Conservation (phyloP, 64 coral and sea anemone species). For the Anthopleura sola region DNA sequence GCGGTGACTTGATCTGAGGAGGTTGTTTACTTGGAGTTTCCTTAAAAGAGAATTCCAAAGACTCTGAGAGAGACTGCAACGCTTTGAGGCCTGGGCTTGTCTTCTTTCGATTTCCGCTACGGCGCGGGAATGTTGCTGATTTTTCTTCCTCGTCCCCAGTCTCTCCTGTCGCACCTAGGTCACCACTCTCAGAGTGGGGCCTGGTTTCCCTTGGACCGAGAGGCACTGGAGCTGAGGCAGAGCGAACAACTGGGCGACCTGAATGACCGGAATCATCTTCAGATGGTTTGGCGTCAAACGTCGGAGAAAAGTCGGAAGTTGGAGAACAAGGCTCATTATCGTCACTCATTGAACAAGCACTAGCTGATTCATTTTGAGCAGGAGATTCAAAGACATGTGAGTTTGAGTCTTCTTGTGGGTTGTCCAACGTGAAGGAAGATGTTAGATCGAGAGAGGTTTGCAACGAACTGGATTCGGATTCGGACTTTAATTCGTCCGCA, state of each 20-base stretch:
- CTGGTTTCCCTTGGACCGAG: conserved; percentile 15
- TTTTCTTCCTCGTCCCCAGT: conserved; percentile 1
- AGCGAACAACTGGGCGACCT: conserved; percentile 14
- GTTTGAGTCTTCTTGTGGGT: neutral
- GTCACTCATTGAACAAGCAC: neutral
- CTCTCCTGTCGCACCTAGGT: conserved; percentile 5
- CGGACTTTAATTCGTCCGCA: neutral
- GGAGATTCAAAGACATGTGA: conserved; percentile 15
- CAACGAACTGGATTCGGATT: conserved; percentile 8
- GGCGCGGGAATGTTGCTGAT: conserved; percentile 9
- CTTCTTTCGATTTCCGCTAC: neutral
- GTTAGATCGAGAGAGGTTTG: conserved; percentile 3
- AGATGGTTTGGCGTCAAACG: neutral
- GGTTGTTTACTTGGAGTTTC: conserved; percentile 57
- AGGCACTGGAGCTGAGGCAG: conserved; percentile 12
- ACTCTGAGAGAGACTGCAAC: conserved; percentile 53
- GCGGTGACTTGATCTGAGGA: conserved; percentile 78
- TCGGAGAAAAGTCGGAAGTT: neutral
- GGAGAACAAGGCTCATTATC: conserved; percentile 14
- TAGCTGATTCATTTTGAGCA: neutral
- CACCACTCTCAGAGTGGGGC: conserved; percentile 10
- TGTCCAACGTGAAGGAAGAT: neutral
- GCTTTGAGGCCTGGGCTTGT: conserved; percentile 25
- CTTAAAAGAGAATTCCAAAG: conserved; percentile 45
- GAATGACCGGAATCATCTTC: neutral